phyloP scores from a whole-genome alignment of 1,140 invertebrate genomes.

The Tetramorium simillimum region DNA sequence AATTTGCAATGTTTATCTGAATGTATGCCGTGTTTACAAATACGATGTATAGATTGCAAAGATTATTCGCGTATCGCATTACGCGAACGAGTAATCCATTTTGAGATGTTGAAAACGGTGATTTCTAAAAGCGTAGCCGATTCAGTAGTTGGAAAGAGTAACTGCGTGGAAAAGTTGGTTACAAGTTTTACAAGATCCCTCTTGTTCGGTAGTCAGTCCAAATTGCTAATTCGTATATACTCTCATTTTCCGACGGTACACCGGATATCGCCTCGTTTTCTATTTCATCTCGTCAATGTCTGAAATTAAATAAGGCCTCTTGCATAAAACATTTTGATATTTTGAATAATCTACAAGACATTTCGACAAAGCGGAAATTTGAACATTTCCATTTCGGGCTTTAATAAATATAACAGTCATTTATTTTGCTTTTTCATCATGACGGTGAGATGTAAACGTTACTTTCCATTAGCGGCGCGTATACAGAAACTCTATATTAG shows the following conservation, averaged over 20 bases:
- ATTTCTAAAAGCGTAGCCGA: background rate
- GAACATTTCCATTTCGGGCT: background rate
- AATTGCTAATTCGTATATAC: constrained; percentile 9
- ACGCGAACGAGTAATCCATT: constrained; percentile 8
- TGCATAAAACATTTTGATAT: constrained; percentile 31
- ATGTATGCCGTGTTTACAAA: constrained; percentile 22
- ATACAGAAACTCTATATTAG: constrained; percentile 36
- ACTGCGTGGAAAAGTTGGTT: background rate
- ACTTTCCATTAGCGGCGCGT: constrained; percentile 34
- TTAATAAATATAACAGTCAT: constrained; percentile 37
- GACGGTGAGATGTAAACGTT: background rate
- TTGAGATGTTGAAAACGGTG: background rate
- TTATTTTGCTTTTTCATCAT: constrained; percentile 7
- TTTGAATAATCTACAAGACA: background rate
- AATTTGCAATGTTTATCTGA: constrained; percentile 56
- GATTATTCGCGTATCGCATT: constrained; percentile 34
- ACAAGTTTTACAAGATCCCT: constrained; percentile 2
- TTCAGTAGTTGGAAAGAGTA: background rate
- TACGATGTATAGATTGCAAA: constrained; percentile 10
- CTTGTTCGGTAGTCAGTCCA: background rate
- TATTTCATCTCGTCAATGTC: background rate
- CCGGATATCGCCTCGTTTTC: constrained; percentile 3
- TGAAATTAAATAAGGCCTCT: background rate
- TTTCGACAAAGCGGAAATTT: background rate
- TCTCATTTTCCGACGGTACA: background rate